phyloP scores from a whole-genome alignment of 2,888 invertebrate species.

The Drosophila suboccidentalis region DNA sequence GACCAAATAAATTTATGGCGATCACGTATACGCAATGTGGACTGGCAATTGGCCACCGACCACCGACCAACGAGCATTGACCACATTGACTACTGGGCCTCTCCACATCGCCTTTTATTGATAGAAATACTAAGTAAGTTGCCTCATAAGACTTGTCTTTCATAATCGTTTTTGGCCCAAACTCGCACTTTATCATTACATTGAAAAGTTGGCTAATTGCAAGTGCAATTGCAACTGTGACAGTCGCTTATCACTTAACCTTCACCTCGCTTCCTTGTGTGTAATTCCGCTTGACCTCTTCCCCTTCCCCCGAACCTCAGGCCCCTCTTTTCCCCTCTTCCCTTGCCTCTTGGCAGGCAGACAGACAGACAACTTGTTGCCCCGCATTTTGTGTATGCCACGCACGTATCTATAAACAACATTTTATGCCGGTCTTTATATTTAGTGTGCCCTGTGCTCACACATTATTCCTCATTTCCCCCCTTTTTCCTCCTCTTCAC shows the following conservation, averaged over 20 bases:
- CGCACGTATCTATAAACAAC: slow-evolving; percentile 68
- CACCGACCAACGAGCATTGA: not conserved
- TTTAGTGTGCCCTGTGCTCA: slow-evolving; percentile 46
- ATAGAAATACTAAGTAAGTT: slow-evolving; percentile 2
- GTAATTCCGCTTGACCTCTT: slow-evolving; percentile 1
- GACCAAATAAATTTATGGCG: slow-evolving; percentile 57
- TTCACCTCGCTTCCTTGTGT: slow-evolving; percentile 62
- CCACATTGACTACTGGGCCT: not conserved
- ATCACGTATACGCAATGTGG: slow-evolving; percentile 73
- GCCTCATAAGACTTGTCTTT: slow-evolving; percentile 36
- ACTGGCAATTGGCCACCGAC: not conserved
- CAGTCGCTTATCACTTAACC: slow-evolving; percentile 47
- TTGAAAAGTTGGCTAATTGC: slow-evolving; percentile 55
- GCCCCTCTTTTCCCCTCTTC: no score
- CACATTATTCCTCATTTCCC: slow-evolving; percentile 6
- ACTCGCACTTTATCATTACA: slow-evolving; percentile 31
- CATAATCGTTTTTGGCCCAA: slow-evolving; percentile 44
- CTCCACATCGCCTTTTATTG: not conserved
- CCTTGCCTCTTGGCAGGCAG: not conserved
- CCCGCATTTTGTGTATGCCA: slow-evolving; percentile 39
- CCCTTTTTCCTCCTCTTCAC: not conserved
- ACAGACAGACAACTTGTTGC: slow-evolving; percentile 10
- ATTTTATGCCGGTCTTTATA: slow-evolving; percentile 70
- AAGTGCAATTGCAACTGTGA: slow-evolving; percentile 42
- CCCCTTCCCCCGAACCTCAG: not conserved